Percentiles rank a stretch among this genome's conserved stretches.
Evolutionary conservation across 1,140 invertebrate species (phyloP).

Genomic region (Mya arenaria): DNA sequence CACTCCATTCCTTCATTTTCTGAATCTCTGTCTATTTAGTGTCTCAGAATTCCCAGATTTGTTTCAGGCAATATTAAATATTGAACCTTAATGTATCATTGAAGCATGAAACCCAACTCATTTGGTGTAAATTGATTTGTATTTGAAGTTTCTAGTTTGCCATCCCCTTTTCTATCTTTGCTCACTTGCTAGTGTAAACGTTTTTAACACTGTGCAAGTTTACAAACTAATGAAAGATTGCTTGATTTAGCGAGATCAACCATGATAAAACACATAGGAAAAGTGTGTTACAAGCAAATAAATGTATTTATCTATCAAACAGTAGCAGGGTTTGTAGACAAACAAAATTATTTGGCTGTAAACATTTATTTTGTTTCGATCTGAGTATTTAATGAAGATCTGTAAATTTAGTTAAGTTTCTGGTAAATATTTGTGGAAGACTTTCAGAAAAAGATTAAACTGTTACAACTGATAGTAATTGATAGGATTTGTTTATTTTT

Average conservation of each 20-base stretch:
- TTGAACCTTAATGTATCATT: too few species aligned
- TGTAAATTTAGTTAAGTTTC: constrained; percentile 20
- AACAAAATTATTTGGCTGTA: constrained; percentile 37
- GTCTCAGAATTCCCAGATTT: too few species aligned
- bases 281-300: constrained; percentile 47
- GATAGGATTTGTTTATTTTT: too few species aligned
- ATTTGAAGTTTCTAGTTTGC: constrained; percentile 35
- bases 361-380: constrained; percentile 43
- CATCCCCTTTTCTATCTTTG: constrained; percentile 32
- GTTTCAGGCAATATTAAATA: too few species aligned
- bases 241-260: constrained; percentile 34
- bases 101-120: constrained; percentile 24
- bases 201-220: constrained; percentile 53
- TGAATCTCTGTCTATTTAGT: too few species aligned
- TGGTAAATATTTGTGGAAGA: constrained; percentile 32
- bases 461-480: too few species aligned
- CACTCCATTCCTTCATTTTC: too few species aligned
- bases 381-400: constrained; percentile 38
- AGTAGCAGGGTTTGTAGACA: constrained; percentile 29
- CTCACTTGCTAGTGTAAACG: constrained; percentile 39
- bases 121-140: constrained; percentile 49
- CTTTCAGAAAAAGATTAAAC: not conserved
- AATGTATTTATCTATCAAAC: constrained; percentile 53
- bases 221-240: constrained; percentile 1
- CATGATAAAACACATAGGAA: constrained; percentile 45